Evolutionary conservation across 2,888 invertebrate species (phyloP), one percentile per base, ranked within the genome.

Genomic region (Philopedon plagiatum): DNA sequence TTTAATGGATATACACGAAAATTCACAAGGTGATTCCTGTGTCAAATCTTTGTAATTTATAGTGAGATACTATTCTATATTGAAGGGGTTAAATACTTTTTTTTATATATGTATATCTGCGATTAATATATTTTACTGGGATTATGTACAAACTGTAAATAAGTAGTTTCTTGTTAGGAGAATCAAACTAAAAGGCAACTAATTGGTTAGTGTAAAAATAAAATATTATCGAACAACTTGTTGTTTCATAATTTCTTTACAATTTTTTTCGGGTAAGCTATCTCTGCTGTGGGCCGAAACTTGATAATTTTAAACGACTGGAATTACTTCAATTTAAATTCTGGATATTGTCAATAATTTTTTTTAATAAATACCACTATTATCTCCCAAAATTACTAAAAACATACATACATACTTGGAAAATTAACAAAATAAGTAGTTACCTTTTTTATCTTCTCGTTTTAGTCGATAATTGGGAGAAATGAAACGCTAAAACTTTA

Each of bases 131-230:
- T 81, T 80, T 79, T 80, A 81, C 77, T 79, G 79, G 76, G 77
- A 75, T 76, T 78, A 77, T 83, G 81, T 82, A 81, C 76, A 77
- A 80, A 80, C 79, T 82, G 81, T 82, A 81, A 75, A 81, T 81
- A 81, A 54, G 75, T 76, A 76, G 65, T 80, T 76, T 77, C 75
- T 75, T 74, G 66, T 58, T 57, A 74, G 51, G 21, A 54, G 13
- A 54, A 15, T 26, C 26, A 8, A 54, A 18, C 29, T 54, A 54
- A 54, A 61, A 65, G 62, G 49, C 66, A 75, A 75, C 75, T 76
- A 62, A 62, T 44, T 62, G 41, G 62, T 62, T 39, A 54, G 29
- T n/a, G 51, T 54, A 54, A 54, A 29, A 54, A 54, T 5, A 15
- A 26, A 23, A 60, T 23, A 21, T 46, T 46, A 23, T 46, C 26